Evolutionary conservation across 2,113 vertebrate species (phyloP), one percentile per base, ranked within the genome.

Genomic region (Amphilophus citrinellus): DNA sequence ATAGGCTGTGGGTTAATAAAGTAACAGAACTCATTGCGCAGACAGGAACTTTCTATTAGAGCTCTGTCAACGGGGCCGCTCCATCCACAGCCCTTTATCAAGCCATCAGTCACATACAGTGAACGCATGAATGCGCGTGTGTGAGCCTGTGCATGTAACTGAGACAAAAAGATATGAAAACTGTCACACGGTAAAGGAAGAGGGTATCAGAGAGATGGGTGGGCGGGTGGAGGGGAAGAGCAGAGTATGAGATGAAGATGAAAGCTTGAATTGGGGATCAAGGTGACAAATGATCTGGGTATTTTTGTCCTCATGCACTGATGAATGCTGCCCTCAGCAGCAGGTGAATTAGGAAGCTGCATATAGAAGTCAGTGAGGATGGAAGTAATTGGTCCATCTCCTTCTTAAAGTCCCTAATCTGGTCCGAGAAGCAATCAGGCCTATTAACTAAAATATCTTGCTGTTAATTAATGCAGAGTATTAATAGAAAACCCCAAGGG

Each of bases 211-310:
- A 83, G 84, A 84, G 77, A 79, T 22, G 10, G 76, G 76, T 32
- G 80, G 78, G 82, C 3, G 37, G 61, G 37, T 8, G 32, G 50
- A 77, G 44, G 68, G 50, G 44, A 77, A 77, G 73, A 76, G 80
- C 37, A 47, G 68, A 80, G 59, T 77, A 39, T 32, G 77, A 86
- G 89, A 89, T 78, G 75, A 92, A 88, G 85, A 93, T 88, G 87
- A 84, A 66, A 86, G 83, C 59, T 91, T 80, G 87, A 88, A 90
- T 35, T 50, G 11, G n/a, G 84, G 68, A 94, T 91, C 84, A 92
- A 77, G 76, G 80, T 94, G 95, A 95, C 89, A 94, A 96, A 96
- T 63, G 91, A 87, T 86, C 84, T 84, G 89, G 88, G 88, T 93
- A 95, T 94, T 94, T 95, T 92, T 56, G 84, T 90, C 83, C 91